Conservation (phyloP, 2,797 vertebrate species). For the Acomys russatus region DNA sequence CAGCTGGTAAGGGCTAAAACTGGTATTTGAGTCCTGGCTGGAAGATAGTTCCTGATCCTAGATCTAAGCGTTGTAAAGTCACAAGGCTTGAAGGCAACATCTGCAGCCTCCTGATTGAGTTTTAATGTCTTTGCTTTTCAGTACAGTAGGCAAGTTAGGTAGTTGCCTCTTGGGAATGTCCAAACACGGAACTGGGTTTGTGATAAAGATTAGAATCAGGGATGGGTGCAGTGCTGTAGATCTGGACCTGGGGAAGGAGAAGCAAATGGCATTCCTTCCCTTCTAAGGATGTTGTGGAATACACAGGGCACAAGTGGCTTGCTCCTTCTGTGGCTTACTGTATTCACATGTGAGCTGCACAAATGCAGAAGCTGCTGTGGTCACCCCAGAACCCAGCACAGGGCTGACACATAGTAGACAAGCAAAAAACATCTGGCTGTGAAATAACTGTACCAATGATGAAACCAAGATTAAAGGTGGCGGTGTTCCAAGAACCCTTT, state of each 20-base stretch:
- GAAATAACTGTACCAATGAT: background rate
- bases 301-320: background rate
- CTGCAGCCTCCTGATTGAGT: slow-evolving; percentile 7
- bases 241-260: background rate
- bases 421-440: background rate
- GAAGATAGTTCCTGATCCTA: background rate
- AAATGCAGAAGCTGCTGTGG: background rate
- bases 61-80: background rate
- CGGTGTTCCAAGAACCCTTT: background rate
- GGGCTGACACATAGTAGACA: background rate
- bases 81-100: background rate
- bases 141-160: background rate
- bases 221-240: background rate
- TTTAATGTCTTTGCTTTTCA: slow-evolving; percentile 37
- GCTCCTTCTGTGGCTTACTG: background rate
- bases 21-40: background rate
- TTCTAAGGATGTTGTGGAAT: background rate
- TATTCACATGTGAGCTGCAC: background rate
- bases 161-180: background rate
- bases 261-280: background rate
- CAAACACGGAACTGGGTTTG: background rate
- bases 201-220: background rate
- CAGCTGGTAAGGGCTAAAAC: background rate
- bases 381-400: background rate
- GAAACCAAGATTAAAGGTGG: background rate